Percentiles rank a stretch among this genome's conserved stretches.
Conservation (phyloP, 2,888 invertebrate genomes). For the Ormyrus thymus region DNA sequence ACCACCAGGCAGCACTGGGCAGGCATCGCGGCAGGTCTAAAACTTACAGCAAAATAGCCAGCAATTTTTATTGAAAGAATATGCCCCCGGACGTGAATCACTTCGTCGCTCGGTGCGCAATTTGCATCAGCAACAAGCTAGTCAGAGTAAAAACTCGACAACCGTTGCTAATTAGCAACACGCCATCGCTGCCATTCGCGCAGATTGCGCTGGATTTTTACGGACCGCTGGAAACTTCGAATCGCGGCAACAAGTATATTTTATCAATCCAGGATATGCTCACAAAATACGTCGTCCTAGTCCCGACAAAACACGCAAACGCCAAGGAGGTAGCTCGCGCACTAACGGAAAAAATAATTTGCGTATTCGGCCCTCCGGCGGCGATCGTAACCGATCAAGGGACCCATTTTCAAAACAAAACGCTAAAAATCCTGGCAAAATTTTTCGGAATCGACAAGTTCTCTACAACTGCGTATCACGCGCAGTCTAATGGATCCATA, state of each 20-base stretch:
- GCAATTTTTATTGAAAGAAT: not conserved
- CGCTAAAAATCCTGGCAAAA: not conserved
- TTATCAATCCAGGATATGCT: not conserved
- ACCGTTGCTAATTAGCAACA: conserved; percentile 9
- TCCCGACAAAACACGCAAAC: not conserved
- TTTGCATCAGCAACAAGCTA: not conserved
- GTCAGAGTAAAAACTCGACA: no score
- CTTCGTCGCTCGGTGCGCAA: not conserved
- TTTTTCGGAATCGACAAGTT: not conserved
- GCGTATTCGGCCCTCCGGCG: not conserved
- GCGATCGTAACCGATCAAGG: conserved; percentile 20
- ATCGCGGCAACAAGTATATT: not conserved
- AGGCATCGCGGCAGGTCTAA: not conserved
- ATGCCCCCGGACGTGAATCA: not conserved
- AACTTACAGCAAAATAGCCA: not conserved
- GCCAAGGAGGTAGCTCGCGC: not conserved
- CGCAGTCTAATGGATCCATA: not conserved
- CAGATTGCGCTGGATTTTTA: not conserved
- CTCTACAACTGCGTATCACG: not conserved
- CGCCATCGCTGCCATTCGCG: not conserved
- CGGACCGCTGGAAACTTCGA: not conserved
- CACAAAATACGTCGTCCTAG: not conserved
- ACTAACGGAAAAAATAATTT: not conserved
- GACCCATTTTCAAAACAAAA: not conserved
- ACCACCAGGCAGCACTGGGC: not conserved